A percentile compares a stretch with the other conserved stretches of the same genome.
phyloP scores from a whole-genome alignment of 2,888 invertebrate genomes.

The Dryococelus australis region DNA sequence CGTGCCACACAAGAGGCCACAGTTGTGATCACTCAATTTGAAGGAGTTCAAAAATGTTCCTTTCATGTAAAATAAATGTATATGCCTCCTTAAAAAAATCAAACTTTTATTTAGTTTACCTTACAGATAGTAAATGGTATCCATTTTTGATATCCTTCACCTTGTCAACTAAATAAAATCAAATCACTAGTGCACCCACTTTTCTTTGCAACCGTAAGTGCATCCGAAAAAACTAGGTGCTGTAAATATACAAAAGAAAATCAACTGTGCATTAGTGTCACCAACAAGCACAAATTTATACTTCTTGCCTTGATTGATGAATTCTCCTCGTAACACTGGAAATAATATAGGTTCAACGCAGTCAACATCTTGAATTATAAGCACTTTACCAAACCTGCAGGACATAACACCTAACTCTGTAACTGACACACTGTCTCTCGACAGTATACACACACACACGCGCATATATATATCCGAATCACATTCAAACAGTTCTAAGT shows the following conservation, averaged over 20 bases:
- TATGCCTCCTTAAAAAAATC: too few relatives aligned
- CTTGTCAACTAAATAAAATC: not conserved
- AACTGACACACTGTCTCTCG: not conserved
- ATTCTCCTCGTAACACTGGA: conserved; percentile 70
- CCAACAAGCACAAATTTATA: not conserved
- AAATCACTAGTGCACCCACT: not conserved
- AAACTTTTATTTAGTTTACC: not conserved
- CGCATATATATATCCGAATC: too few relatives aligned
- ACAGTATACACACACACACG: too few relatives aligned
- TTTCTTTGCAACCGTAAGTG: not conserved
- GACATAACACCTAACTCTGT: conserved; percentile 46
- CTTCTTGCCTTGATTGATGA: conserved; percentile 63
- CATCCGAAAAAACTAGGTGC: not conserved
- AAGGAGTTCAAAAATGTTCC: too few relatives aligned
- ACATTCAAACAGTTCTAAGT: too few relatives aligned
- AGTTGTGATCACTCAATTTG: too few relatives aligned
- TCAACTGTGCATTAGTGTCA: not conserved
- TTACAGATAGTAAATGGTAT: not conserved
- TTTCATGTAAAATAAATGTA: too few relatives aligned
- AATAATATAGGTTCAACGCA: conserved; percentile 67
- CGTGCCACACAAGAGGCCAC: too few relatives aligned
- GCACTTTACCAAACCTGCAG: conserved; percentile 84
- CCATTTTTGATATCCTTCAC: not conserved
- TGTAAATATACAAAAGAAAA: not conserved
- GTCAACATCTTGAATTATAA: conserved; percentile 84